These are phyloP conservation scores for Trichonephila inaurata DNA, from an alignment of 1,140 invertebrate genomes.

Conservation along the genomic window DNA sequence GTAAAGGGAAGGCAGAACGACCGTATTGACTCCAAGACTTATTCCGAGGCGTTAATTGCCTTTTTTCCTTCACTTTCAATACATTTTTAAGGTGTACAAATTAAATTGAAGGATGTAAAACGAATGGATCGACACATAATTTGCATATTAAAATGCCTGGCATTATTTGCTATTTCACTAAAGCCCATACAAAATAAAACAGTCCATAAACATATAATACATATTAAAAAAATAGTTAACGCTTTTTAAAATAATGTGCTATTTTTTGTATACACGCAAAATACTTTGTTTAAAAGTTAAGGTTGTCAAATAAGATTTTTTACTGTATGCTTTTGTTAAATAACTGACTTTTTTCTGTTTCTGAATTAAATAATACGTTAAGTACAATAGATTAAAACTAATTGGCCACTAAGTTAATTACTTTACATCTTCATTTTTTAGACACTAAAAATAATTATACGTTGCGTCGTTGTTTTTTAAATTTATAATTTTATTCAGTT, in stretches of 20 bases:
- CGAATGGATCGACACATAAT: slow-evolving; percentile 6
- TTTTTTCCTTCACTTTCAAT: slow-evolving; percentile 15
- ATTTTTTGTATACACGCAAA: not conserved
- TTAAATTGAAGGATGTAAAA: slow-evolving; percentile 21
- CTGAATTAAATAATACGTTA: too few species aligned
- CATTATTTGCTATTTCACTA: not conserved
- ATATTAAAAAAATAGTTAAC: not conserved
- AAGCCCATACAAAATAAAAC: not conserved
- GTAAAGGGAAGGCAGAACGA: not conserved
- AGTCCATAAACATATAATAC: not conserved
- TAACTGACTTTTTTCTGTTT: not conserved
- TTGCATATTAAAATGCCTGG: not conserved
- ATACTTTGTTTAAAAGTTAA: too few species aligned
- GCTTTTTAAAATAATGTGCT: not conserved
- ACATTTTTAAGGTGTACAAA: slow-evolving; percentile 4
- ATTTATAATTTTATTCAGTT: too few species aligned
- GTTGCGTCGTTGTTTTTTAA: too few species aligned
- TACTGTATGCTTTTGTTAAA: not conserved
- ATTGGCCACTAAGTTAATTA: too few species aligned
- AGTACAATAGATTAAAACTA: too few species aligned
- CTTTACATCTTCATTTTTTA: too few species aligned
- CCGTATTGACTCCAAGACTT: slow-evolving; percentile 32
- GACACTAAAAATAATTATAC: too few species aligned
- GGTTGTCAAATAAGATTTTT: not conserved
- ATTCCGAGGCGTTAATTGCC: slow-evolving; percentile 45